phyloP scores from a whole-genome alignment of 2,797 vertebrate species.

The Urophycis tenuis region DNA sequence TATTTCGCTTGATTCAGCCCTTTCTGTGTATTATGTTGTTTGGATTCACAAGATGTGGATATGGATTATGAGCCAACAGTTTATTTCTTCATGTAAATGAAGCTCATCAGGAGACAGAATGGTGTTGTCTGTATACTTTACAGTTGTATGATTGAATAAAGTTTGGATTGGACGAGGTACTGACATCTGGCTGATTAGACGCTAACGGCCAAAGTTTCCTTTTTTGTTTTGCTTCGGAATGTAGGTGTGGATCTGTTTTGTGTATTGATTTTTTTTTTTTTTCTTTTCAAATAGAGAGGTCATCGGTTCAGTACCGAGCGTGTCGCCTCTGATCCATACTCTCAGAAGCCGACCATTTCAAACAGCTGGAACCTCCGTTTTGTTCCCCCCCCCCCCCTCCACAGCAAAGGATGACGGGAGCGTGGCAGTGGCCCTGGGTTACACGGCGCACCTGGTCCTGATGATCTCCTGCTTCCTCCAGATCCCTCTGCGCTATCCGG shows the following conservation, averaged over 20 bases:
- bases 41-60: slow-evolving; percentile 39
- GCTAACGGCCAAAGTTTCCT: slow-evolving; percentile 15
- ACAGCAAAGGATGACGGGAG: slow-evolving; percentile 95
- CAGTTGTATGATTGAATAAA: slow-evolving; percentile 10
- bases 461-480: slow-evolving; percentile 98
- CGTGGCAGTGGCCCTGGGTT: slow-evolving; percentile 92
- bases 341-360: neutral
- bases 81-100: slow-evolving; percentile 34
- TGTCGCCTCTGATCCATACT: slow-evolving; percentile 11
- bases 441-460: slow-evolving; percentile 93
- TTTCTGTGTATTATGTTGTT: slow-evolving; percentile 36
- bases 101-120: slow-evolving; percentile 18
- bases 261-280: slow-evolving; percentile 18
- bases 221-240: slow-evolving; percentile 17
- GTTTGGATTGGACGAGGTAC: slow-evolving; percentile 14
- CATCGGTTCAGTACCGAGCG: slow-evolving; percentile 16
- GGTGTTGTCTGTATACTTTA: neutral
- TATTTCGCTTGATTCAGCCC: slow-evolving; percentile 32
- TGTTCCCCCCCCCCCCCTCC: no score
- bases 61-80: slow-evolving; percentile 24
- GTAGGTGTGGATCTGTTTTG: slow-evolving; percentile 2
- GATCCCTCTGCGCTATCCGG: slow-evolving; percentile 93
- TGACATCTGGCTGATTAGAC: slow-evolving; percentile 23
- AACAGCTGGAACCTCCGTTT: slow-evolving; percentile 9
- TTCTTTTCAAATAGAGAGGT: no score